Evolutionary conservation across 2,113 vertebrate genomes (phyloP).

Genomic region (Cisticola juncidis): DNA sequence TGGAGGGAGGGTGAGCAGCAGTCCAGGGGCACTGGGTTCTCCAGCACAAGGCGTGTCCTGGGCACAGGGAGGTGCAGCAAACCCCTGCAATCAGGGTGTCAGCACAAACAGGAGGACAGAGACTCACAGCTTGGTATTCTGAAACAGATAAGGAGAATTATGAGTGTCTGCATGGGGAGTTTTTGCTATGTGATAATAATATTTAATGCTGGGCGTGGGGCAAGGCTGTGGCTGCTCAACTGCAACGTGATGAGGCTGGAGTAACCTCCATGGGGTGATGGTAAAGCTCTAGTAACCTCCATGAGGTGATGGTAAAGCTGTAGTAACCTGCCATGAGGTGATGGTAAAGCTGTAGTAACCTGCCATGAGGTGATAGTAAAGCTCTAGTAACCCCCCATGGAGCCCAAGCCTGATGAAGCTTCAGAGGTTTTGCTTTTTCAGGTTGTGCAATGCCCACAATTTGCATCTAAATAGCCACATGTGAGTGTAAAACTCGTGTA

Average conservation of each 20-base stretch:
- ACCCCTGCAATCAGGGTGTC: neutral
- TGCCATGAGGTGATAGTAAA: neutral
- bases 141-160: neutral
- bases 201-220: neutral
- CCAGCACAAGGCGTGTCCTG: neutral
- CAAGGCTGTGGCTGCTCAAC: neutral
- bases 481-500: neutral
- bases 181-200: neutral
- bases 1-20: neutral
- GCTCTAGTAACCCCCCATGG: neutral
- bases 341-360: neutral
- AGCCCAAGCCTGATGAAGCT: neutral
- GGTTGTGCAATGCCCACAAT: neutral
- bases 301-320: neutral
- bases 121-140: neutral
- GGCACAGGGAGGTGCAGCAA: neutral
- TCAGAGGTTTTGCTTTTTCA: neutral
- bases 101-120: neutral
- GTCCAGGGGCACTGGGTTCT: fast-evolving
- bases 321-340: neutral
- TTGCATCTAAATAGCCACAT: fast-evolving
- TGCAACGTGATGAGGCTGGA: neutral
- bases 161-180: neutral
- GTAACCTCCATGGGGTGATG: neutral
- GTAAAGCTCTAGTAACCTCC: neutral